Percentiles rank a stretch among this genome's conserved stretches.
phyloP scores from a whole-genome alignment of 2,797 vertebrate genomes.

The Luscinia megarhynchos region DNA sequence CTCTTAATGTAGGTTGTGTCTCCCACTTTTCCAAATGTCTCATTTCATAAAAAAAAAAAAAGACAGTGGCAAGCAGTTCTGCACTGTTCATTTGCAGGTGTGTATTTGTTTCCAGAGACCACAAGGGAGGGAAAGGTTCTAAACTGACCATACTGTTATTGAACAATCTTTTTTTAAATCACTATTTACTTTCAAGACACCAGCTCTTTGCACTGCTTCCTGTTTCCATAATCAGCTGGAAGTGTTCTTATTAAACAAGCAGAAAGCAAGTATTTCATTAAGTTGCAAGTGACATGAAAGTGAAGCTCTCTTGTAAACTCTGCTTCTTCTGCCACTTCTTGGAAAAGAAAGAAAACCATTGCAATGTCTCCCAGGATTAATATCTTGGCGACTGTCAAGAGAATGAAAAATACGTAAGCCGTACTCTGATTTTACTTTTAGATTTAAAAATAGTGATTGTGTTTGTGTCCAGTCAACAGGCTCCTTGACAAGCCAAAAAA shows the following conservation, averaged over 20 bases:
- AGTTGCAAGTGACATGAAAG: background rate
- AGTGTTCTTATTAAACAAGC: background rate
- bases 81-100: background rate
- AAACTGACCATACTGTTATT: background rate
- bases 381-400: slow-evolving; percentile 38
- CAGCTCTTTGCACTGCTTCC: background rate
- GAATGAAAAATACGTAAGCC: slow-evolving; percentile 25
- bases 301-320: background rate
- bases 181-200: background rate
- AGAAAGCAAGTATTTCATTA: background rate
- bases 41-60: background rate
- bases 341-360: background rate
- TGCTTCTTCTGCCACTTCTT: background rate
- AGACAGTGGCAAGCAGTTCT: background rate
- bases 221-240: slow-evolving; percentile 7
- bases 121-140: background rate
- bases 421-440: slow-evolving; percentile 35
- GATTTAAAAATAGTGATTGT: slow-evolving; percentile 64
- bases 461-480: slow-evolving; percentile 50
- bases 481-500: slow-evolving; percentile 48
- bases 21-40: background rate
- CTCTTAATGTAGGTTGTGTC: background rate
- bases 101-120: background rate
- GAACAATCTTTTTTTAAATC: background rate
- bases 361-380: background rate